A percentile compares a stretch with the other conserved stretches of the same genome.
Conservation (phyloP, 2,113 vertebrate genomes). For the Natator depressus region DNA sequence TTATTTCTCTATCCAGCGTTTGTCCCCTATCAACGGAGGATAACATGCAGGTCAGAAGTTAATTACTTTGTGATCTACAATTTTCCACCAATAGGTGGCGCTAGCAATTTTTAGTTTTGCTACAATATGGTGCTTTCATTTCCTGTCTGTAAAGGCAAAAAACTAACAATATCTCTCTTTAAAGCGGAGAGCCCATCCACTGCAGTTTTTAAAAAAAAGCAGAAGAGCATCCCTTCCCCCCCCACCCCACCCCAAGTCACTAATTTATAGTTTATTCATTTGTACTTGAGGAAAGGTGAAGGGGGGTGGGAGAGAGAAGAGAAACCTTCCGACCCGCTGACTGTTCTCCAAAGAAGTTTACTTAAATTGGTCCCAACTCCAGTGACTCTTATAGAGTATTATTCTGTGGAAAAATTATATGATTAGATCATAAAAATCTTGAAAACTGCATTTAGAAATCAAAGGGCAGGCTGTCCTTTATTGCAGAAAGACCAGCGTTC, state of each 20-base stretch:
- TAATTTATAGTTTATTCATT: neutral
- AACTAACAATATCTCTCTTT: rapidly evolving
- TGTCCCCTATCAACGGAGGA: neutral
- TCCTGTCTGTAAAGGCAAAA: neutral
- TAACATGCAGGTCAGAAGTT: neutral
- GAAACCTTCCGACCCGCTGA: neutral
- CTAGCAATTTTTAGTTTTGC: slow-evolving; percentile 61
- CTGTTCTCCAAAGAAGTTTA: neutral
- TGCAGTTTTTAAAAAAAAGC: neutral
- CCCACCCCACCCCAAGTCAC: neutral
- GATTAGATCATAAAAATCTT: neutral
- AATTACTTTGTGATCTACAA: slow-evolving; percentile 34
- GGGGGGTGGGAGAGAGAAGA: neutral
- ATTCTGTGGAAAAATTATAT: neutral
- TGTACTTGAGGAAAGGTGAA: neutral
- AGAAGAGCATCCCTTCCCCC: neutral
- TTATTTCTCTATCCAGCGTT: too few species aligned
- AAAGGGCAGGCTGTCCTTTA: neutral
- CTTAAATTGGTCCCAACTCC: neutral
- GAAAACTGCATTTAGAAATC: neutral
- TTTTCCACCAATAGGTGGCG: slow-evolving; percentile 50
- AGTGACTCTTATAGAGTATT: rapidly evolving
- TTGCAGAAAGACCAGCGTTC: neutral
- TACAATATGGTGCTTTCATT: slow-evolving; percentile 11
- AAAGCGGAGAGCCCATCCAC: neutral